Evolutionary conservation across 1,140 invertebrate species (phyloP).

Genomic region (Drosophila varians): DNA sequence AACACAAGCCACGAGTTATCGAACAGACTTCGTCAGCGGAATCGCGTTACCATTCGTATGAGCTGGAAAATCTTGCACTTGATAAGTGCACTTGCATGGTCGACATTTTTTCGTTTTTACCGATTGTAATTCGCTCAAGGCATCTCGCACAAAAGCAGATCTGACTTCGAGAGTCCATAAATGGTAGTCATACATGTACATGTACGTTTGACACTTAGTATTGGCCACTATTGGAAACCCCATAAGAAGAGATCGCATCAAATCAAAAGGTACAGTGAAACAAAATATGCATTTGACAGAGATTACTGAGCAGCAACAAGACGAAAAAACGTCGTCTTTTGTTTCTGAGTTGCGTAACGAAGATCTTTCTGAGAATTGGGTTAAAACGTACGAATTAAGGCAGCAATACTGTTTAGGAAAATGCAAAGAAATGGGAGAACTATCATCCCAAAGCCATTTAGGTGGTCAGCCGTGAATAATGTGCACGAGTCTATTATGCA

Average conservation of each 20-base stretch:
- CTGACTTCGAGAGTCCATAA: not conserved
- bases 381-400: not conserved
- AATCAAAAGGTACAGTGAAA: not conserved
- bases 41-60: too few species aligned
- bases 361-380: conserved; percentile 4
- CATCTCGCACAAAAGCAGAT: not conserved
- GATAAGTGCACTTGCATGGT: not conserved
- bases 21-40: too few species aligned
- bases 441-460: conserved; percentile 14
- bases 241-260: not conserved
- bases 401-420: conserved; percentile 2
- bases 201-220: not conserved
- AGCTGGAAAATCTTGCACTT: too few species aligned
- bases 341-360: not conserved
- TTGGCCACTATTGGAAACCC: conserved; percentile 2
- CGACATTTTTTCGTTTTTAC: not conserved
- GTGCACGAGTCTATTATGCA: too few species aligned
- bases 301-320: conserved; percentile 8
- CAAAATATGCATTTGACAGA: conserved; percentile 1
- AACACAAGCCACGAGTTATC: too few species aligned
- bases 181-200: not conserved
- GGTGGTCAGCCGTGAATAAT: too few species aligned
- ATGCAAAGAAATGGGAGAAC: conserved; percentile 9
- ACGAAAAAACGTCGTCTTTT: not conserved
- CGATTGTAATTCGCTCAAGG: not conserved